Evolutionary conservation across 2,888 invertebrate species (phyloP), one percentile per base, ranked within the genome.

Genomic region (Hybos culiciformis): DNA sequence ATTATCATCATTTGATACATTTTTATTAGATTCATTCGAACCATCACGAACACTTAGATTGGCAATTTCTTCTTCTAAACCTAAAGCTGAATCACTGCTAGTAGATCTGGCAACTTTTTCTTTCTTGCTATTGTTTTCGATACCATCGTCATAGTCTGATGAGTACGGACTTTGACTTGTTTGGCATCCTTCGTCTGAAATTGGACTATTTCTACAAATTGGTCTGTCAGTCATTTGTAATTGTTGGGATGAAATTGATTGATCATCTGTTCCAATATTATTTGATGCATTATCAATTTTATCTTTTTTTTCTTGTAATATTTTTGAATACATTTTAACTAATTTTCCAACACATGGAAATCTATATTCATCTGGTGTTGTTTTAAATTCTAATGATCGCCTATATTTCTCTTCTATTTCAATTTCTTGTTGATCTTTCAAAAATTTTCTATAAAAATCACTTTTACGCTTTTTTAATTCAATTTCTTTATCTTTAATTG

Each of bases 61-160:
- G 6, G 36, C 4, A 15, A 31, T 8, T 29, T 63, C 64, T 12
- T 62, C 65, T 1, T 66, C 66, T 17, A 66, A 46, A 2, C 63
- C 65, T 26, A 66, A 41, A 1, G 64, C 65, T 1, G 67, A 66
- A 39, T 66, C 66, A 45, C 61, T 64, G 51, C 66, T 66, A 2
- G 63, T 61, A 11, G 64, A 64, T 15, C 66, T 56, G 11, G 58
- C 57, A 5, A 66, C 64, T 43, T 59, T 63, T 3, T 59, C 57
- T 39, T 61, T 61, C 6, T 51, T 51, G 32, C 48, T 49, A 12
- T 54, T 54, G 19, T 48, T 23, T 42, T 56, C 54, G 14, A 53
- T 54, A 41, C 60, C 60, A 15, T 52, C 54, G 12, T 52, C 51
- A 8, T 45, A 43, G 19, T 52, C 51, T 5, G 66, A 64, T 24